Evolutionary conservation across 2,797 vertebrate genomes (phyloP).

Genomic region (Spatula clypeata): DNA sequence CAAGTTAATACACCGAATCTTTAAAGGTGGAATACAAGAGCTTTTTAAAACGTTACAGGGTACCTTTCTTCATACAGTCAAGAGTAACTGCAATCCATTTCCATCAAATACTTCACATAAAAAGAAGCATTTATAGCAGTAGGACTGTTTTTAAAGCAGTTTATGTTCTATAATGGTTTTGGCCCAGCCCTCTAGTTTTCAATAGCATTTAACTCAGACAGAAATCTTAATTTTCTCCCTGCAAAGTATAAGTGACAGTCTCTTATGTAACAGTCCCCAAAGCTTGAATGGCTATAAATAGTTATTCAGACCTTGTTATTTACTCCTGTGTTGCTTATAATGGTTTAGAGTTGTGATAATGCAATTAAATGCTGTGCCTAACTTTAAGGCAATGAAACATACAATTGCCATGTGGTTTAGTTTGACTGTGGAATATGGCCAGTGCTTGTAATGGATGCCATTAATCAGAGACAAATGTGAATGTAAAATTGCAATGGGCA

Average conservation of each 20-base stretch:
- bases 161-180: conserved; percentile 53
- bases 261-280: neutral
- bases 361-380: conserved; percentile 53
- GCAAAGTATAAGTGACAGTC: neutral
- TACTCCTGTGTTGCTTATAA: conserved; percentile 31
- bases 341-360: conserved; percentile 43
- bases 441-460: neutral
- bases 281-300: conserved; percentile 14
- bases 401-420: conserved; percentile 2
- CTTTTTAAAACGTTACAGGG: conserved; percentile 45
- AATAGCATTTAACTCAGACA: conserved; percentile 36
- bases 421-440: neutral
- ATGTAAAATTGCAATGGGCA: neutral
- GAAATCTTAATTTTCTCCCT: conserved; percentile 35
- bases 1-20: conserved; percentile 56
- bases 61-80: conserved; percentile 27
- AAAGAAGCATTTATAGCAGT: conserved; percentile 49
- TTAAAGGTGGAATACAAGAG: conserved; percentile 55
- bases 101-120: conserved; percentile 55
- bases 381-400: conserved; percentile 2
- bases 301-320: conserved; percentile 19
- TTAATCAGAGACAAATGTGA: conserved; percentile 17
- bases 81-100: conserved; percentile 55
- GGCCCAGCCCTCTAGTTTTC: conserved; percentile 22
- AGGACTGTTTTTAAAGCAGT: conserved; percentile 36